Evolutionary conservation across 2,888 invertebrate genomes (phyloP).

Genomic region (Cremastinae sp.): DNA sequence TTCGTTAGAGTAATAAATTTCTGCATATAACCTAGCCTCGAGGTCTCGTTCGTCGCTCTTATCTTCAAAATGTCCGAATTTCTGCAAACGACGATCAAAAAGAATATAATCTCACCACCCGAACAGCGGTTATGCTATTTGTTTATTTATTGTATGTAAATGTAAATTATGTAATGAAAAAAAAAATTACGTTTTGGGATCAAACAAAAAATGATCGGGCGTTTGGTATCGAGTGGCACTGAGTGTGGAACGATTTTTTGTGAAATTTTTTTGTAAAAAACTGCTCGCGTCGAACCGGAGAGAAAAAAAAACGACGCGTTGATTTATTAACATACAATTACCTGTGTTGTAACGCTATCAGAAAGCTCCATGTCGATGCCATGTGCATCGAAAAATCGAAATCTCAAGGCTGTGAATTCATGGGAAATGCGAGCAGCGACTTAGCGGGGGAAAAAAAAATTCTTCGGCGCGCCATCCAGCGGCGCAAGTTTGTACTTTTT

Average conservation of each 20-base stretch:
- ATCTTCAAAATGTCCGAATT: conserved; percentile 31
- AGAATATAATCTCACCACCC: too few species aligned
- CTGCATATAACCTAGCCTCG: conserved; percentile 72
- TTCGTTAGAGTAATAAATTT: conserved; percentile 71
- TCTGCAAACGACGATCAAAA: conserved; percentile 33
- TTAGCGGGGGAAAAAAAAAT: too few species aligned
- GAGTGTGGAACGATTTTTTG: too few species aligned
- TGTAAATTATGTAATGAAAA: conserved; percentile 45
- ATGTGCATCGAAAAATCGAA: too few species aligned
- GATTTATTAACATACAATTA: conserved; percentile 23
- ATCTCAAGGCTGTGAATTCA: too few species aligned
- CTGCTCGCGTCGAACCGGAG: not conserved
- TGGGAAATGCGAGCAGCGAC: too few species aligned
- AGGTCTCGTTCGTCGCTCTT: conserved; percentile 63
- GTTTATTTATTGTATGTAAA: not conserved
- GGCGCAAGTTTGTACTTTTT: too few species aligned
- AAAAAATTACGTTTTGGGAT: conserved; percentile 24
- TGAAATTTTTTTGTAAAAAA: too few species aligned
- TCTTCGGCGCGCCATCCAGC: too few species aligned
- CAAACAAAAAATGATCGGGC: too few species aligned
- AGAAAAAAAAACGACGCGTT: conserved; percentile 23
- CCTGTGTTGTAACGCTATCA: conserved; percentile 44
- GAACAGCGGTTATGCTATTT: not conserved
- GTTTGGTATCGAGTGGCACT: too few species aligned
- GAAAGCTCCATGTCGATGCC: conserved; percentile 50